phyloP scores from a whole-genome alignment of 1,140 invertebrate species.

The Drosophila mayri region DNA sequence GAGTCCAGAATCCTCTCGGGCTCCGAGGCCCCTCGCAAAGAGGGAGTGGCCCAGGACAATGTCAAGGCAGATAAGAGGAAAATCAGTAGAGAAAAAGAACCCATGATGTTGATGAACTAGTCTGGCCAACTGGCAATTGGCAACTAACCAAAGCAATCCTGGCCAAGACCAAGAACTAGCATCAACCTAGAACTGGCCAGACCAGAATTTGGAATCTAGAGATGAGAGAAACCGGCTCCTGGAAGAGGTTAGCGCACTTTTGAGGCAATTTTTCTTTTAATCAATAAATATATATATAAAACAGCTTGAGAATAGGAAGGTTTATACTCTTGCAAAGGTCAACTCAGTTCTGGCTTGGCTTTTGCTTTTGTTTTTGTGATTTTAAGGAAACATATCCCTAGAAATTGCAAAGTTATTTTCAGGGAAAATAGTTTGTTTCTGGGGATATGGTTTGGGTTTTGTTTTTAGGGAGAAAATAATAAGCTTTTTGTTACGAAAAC shows the following conservation, averaged over 20 bases:
- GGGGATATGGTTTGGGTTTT: background rate
- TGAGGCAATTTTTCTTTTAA: conserved; percentile 50
- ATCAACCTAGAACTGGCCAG: conserved; percentile 54
- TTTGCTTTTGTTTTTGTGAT: too few relatives aligned
- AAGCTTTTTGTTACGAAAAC: conserved; percentile 36
- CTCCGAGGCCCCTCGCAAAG: conserved; percentile 46
- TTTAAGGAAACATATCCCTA: conserved; percentile 3
- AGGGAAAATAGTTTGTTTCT: conserved; percentile 24
- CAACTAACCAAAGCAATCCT: conserved; percentile 63
- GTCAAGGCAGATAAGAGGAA: conserved; percentile 12
- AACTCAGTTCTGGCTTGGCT: background rate
- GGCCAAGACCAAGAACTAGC: conserved; percentile 33
- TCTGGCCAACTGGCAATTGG: conserved; percentile 66
- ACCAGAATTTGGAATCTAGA: conserved; percentile 13
- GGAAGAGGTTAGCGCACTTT: conserved; percentile 59
- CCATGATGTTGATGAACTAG: conserved; percentile 57
- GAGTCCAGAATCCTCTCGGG: conserved; percentile 65
- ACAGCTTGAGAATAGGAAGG: conserved; percentile 26
- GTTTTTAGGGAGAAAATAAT: conserved; percentile 15
- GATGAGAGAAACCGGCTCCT: conserved; percentile 49
- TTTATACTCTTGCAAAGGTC: conserved; percentile 22
- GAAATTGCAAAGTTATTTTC: conserved; percentile 34
- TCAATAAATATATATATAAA: conserved; percentile 57
- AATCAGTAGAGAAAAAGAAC: conserved; percentile 24
- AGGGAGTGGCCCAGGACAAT: conserved; percentile 45